These are phyloP conservation scores for Polydrusus tereticollis DNA, from an alignment of 2,888 invertebrate genomes.

Conservation along the genomic window DNA sequence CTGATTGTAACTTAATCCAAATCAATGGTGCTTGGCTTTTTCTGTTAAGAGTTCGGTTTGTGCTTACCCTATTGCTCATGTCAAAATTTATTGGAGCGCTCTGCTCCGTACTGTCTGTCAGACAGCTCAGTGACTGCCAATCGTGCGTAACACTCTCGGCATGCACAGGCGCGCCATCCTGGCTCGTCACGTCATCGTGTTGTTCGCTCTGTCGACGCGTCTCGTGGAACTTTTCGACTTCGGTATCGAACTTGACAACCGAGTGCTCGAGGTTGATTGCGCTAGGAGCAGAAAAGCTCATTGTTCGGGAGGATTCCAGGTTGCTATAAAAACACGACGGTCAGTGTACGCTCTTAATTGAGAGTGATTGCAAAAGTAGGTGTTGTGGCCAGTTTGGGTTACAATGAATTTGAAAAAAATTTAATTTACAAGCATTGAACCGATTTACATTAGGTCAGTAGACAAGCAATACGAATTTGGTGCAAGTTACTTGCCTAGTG, in stretches of 20 bases:
- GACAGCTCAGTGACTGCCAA: constrained; percentile 86
- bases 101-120: constrained; percentile 92
- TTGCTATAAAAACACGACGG: constrained; percentile 66
- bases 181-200: constrained; percentile 64
- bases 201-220: constrained; percentile 61
- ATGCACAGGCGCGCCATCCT: constrained; percentile 65
- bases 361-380: neutral
- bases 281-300: constrained; percentile 89
- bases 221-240: constrained; percentile 66
- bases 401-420: too few species aligned
- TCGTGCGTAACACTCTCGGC: constrained; percentile 74
- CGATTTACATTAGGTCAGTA: too few species aligned
- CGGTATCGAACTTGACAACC: constrained; percentile 78
- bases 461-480: too few species aligned
- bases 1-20: too few species aligned
- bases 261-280: constrained; percentile 84
- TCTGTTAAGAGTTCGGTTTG: too few species aligned
- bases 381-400: neutral
- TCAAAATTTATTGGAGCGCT: constrained; percentile 93
- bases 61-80: constrained; percentile 86
- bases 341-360: neutral
- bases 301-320: constrained; percentile 78
- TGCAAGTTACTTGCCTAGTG: too few species aligned
- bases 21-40: too few species aligned
- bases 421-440: too few species aligned